Percentiles rank a stretch among this genome's conserved stretches.
Evolutionary conservation across 2,113 vertebrate genomes (phyloP).

Genomic region (Amphiprion percula): DNA sequence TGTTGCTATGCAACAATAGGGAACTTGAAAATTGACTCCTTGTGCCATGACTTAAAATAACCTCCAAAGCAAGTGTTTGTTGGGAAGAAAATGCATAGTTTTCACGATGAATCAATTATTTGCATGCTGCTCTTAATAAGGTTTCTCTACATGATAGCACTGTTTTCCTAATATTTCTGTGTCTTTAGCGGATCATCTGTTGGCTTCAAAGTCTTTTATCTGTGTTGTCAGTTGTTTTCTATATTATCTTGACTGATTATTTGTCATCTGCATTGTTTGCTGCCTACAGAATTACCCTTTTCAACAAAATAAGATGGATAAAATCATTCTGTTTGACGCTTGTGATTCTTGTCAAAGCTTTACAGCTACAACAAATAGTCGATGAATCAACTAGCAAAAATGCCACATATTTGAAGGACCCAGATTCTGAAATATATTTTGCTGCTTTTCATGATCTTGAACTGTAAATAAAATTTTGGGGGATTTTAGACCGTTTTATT

Average conservation of each 20-base stretch:
- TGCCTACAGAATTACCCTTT: not conserved
- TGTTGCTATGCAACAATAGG: slow-evolving; percentile 67
- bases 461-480: too few species aligned
- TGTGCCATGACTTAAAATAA: slow-evolving; percentile 55
- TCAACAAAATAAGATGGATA: not conserved
- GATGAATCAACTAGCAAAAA: too few species aligned
- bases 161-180: not conserved
- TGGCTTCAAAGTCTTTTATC: slow-evolving; percentile 1
- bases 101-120: not conserved
- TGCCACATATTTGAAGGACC: too few species aligned
- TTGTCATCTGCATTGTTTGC: not conserved
- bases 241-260: slow-evolving; percentile 3
- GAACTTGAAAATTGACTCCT: slow-evolving; percentile 48
- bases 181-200: not conserved
- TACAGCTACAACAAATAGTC: not conserved
- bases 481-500: too few species aligned
- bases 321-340: not conserved
- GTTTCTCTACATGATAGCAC: not conserved
- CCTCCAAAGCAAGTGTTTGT: slow-evolving; percentile 8
- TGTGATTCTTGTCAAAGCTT: not conserved
- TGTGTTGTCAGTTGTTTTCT: slow-evolving; percentile 15
- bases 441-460: too few species aligned
- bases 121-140: not conserved
- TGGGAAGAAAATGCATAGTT: slow-evolving; percentile 1
- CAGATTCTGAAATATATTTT: too few species aligned